Base-by-base conservation (phyloP, 2,113 vertebrate genomes). In the Lophochroa leadbeateri region DNA sequence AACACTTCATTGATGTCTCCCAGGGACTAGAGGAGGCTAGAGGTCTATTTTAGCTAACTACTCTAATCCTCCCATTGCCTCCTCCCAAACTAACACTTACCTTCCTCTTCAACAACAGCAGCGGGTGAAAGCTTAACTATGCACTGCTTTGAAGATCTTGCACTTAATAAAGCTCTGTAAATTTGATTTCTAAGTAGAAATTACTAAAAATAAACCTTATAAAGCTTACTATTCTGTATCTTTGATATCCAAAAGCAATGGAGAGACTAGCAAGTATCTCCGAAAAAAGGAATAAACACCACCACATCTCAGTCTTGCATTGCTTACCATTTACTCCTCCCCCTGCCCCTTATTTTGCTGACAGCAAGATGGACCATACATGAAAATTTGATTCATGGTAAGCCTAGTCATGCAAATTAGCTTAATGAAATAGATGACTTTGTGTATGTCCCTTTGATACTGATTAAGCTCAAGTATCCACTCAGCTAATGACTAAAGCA, bases 391-490 rank as follows among this genome's bases (percentile, higher is more conserved):
- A 98, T 98, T 98, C 96, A 97, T 87, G 92, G 97, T 97, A 97
- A 97, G 94, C 94, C 37, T 96, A 98, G 97, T 98, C 98, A 98
- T 97, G 98, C 97, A 98, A 98, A 99, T 98, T 98, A 98, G 97
- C 96, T 94, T 98, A 98, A 98, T 98, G 97, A 98, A 98, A 98
- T 89, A 97, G 97, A 98, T 92, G 93, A 97, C 97, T 96, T 72
- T 90, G 83, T 96, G 63, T 96, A 93, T 86, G 88, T 97, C 96
- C 94, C 93, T 97, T 92, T 96, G 96, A 97, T 97, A 98, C 93
- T 95, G 97, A 96, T 96, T 95, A 93, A 97, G 98, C 98, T 99
- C 98, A 98, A 96, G 98, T 98, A 98, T 98, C 98, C 97, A 98
- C 98, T 99, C 98, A 98, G 97, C 98, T 98, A 98, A 99, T 98